phyloP scores from a whole-genome alignment of 2,797 vertebrate genomes.

The Hydrolagus colliei region DNA sequence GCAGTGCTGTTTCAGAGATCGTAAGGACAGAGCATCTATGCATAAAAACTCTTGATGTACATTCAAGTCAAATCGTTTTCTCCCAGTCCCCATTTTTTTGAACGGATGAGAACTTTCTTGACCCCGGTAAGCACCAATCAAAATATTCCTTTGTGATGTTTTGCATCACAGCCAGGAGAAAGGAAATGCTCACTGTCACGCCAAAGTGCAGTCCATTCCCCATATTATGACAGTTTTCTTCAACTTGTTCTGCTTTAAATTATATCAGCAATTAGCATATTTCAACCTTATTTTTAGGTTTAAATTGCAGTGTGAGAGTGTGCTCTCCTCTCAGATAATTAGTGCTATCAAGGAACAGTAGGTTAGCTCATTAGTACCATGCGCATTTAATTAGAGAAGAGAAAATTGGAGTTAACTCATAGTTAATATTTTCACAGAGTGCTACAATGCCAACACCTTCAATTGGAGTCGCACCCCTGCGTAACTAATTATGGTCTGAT shows the following conservation, averaged over 20 bases:
- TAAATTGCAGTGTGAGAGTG: constrained; percentile 84
- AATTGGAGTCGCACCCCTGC: constrained; percentile 91
- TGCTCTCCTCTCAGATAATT: constrained; percentile 88
- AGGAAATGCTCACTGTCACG: constrained; percentile 50
- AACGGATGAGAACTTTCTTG: constrained; percentile 36
- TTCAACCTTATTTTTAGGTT: constrained; percentile 84
- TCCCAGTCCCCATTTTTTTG: background rate
- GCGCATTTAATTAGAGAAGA: constrained; percentile 96
- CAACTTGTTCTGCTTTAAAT: constrained; percentile 75
- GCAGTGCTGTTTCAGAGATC: background rate
- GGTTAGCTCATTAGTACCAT: constrained; percentile 96
- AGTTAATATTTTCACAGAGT: constrained; percentile 94
- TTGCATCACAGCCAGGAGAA: constrained; percentile 59
- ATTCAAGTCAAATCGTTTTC: constrained; percentile 10
- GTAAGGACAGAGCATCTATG: background rate
- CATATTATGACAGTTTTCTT: constrained; percentile 74
- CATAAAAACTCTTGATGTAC: background rate
- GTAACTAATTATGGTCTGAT: constrained; percentile 80
- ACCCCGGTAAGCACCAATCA: constrained; percentile 54
- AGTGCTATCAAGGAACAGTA: constrained; percentile 92
- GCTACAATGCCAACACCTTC: constrained; percentile 91
- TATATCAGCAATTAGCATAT: constrained; percentile 86
- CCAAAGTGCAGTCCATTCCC: constrained; percentile 63
- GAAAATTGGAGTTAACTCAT: constrained; percentile 95
- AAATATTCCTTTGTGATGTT: constrained; percentile 56